A percentile compares a stretch with the other conserved stretches of the same genome.
These are phyloP conservation scores for Bhutanitis thaidina DNA, from an alignment of 2,888 invertebrate genomes.

Conservation along the genomic window DNA sequence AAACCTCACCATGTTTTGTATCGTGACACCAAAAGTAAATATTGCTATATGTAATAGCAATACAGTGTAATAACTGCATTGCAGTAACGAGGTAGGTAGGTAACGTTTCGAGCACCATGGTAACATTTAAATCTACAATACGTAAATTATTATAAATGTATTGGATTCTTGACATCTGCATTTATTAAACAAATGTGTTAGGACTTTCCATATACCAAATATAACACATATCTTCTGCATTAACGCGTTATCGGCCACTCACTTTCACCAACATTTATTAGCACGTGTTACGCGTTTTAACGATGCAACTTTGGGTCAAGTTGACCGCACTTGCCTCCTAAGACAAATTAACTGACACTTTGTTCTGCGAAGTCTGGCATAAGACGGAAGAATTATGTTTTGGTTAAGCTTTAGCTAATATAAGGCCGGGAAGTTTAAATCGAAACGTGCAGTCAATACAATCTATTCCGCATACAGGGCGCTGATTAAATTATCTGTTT, in stretches of 20 bases:
- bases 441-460: neutral
- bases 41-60: too few species aligned
- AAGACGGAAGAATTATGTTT: conserved; percentile 15
- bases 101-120: too few species aligned
- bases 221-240: too few species aligned
- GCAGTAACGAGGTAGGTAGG: too few species aligned
- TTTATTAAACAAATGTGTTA: too few species aligned
- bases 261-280: conserved; percentile 17
- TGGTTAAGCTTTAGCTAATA: conserved; percentile 7
- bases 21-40: too few species aligned
- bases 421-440: conserved; percentile 1
- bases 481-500: neutral
- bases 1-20: too few species aligned
- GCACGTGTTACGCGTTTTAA: conserved; percentile 19
- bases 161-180: too few species aligned
- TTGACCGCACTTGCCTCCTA: conserved; percentile 20
- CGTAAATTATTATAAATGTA: too few species aligned
- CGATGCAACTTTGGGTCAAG: conserved; percentile 17
- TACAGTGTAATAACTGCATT: too few species aligned
- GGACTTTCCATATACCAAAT: too few species aligned
- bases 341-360: conserved; percentile 15
- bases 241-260: neutral
- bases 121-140: too few species aligned
- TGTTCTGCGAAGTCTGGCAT: conserved; percentile 3
- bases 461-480: neutral